A percentile compares a stretch with the other conserved stretches of the same genome.
Conservation (phyloP, 2,797 vertebrate species). For the Monodelphis domestica region DNA sequence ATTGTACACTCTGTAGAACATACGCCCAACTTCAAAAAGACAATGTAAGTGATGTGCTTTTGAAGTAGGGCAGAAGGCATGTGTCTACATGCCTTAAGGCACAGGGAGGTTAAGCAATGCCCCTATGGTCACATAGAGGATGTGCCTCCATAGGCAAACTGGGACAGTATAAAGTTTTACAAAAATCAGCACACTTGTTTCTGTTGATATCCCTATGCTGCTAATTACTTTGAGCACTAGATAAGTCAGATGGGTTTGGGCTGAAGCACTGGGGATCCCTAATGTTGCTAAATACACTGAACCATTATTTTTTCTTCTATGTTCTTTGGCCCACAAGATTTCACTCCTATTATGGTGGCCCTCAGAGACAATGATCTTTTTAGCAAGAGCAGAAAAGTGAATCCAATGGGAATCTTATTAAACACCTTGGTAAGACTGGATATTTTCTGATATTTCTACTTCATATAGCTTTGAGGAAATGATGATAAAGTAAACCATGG, state of each 20-base stretch:
- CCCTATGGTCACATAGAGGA: conserved; percentile 66
- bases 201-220: background rate
- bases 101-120: conserved; percentile 65
- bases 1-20: conserved; percentile 65
- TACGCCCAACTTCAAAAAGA: conserved; percentile 72
- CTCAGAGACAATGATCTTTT: background rate
- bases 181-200: background rate
- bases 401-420: background rate
- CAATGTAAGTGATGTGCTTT: conserved; percentile 67
- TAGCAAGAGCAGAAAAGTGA: background rate
- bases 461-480: background rate
- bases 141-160: conserved; percentile 62
- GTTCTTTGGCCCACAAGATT: background rate
- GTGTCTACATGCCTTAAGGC: conserved; percentile 73
- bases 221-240: conserved; percentile 21
- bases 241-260: background rate
- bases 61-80: conserved; percentile 72
- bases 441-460: background rate
- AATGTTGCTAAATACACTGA: background rate
- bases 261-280: background rate
- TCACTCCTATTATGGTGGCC: background rate
- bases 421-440: background rate
- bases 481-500: conserved; percentile 26
- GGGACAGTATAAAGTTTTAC: conserved; percentile 37
- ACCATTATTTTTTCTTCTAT: background rate